These are phyloP conservation scores for Nicator chloris DNA, from an alignment of 2,113 vertebrate genomes.

Conservation along the genomic window DNA sequence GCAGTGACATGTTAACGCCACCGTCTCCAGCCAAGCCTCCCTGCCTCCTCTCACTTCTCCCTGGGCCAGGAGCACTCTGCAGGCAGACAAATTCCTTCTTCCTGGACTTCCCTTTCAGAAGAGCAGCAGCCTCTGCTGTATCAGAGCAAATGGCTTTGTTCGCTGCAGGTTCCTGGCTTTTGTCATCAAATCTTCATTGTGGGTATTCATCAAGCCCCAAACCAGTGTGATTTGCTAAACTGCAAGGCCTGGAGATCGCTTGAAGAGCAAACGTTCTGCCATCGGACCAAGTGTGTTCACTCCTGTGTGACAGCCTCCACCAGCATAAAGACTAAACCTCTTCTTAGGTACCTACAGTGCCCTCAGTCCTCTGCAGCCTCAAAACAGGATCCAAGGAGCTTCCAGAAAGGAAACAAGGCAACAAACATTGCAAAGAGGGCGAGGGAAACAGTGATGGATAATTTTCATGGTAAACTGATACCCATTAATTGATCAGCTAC, in stretches of 20 bases:
- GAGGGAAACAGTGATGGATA: not conserved
- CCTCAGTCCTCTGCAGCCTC: not conserved
- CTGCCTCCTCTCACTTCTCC: not conserved
- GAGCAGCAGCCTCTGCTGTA: not conserved
- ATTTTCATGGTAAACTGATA: not conserved
- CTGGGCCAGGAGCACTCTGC: not conserved
- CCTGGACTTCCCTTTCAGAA: not conserved
- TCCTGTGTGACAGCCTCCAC: not conserved
- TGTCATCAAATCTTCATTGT: not conserved
- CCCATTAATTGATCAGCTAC: not conserved
- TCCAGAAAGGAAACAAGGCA: not conserved
- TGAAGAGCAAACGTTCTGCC: not conserved
- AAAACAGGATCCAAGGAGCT: not conserved
- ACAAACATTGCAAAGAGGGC: not conserved
- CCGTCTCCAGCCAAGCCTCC: not conserved
- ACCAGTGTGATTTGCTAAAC: not conserved
- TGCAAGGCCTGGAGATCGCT: not conserved
- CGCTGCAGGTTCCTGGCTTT: not conserved
- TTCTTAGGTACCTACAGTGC: rapidly evolving
- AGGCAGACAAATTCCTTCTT: not conserved
- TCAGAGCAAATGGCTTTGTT: not conserved
- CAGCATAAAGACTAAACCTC: not conserved
- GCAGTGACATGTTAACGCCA: no score
- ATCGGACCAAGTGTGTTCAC: not conserved
- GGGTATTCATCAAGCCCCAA: not conserved